phyloP scores from a whole-genome alignment of 2,113 vertebrate genomes.

The Boleophthalmus pectinirostris region DNA sequence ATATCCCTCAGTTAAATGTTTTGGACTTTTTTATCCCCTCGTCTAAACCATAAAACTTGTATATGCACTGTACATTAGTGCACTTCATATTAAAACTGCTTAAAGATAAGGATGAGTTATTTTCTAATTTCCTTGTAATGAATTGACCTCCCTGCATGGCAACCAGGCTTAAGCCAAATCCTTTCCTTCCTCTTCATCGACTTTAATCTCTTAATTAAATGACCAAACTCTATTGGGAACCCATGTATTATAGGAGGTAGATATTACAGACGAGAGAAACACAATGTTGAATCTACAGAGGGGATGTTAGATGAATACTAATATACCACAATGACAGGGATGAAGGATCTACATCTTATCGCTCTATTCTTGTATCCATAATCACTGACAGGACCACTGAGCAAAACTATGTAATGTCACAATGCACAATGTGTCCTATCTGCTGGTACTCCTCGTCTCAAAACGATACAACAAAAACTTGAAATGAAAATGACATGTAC shows the following conservation, averaged over 20 bases:
- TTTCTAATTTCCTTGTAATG: slow-evolving; percentile 64
- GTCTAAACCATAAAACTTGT: neutral
- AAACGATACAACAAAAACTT: slow-evolving; percentile 28
- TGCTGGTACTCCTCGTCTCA: slow-evolving; percentile 5
- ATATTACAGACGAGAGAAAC: slow-evolving; percentile 32
- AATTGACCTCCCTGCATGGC: slow-evolving; percentile 47
- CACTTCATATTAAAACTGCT: slow-evolving; percentile 37
- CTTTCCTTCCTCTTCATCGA: slow-evolving; percentile 55
- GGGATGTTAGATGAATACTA: slow-evolving; percentile 1
- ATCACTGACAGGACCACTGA: slow-evolving; percentile 22
- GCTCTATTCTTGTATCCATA: slow-evolving; percentile 14
- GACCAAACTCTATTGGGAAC: slow-evolving; percentile 40
- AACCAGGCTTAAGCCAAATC: slow-evolving; percentile 57
- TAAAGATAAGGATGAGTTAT: slow-evolving; percentile 46
- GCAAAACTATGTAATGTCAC: slow-evolving; percentile 27
- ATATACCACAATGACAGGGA: slow-evolving; percentile 3
- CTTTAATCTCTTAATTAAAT: slow-evolving; percentile 72
- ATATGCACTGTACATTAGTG: slow-evolving; percentile 3
- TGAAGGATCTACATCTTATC: slow-evolving; percentile 16
- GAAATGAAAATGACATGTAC: slow-evolving; percentile 46
- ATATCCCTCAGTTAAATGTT: neutral
- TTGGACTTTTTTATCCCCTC: neutral
- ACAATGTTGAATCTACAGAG: slow-evolving; percentile 10
- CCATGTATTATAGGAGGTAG: slow-evolving; percentile 38
- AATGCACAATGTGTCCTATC: slow-evolving; percentile 23